These are phyloP conservation scores for Staurois parvus DNA, from an alignment of 2,797 vertebrate genomes.

Conservation along the genomic window DNA sequence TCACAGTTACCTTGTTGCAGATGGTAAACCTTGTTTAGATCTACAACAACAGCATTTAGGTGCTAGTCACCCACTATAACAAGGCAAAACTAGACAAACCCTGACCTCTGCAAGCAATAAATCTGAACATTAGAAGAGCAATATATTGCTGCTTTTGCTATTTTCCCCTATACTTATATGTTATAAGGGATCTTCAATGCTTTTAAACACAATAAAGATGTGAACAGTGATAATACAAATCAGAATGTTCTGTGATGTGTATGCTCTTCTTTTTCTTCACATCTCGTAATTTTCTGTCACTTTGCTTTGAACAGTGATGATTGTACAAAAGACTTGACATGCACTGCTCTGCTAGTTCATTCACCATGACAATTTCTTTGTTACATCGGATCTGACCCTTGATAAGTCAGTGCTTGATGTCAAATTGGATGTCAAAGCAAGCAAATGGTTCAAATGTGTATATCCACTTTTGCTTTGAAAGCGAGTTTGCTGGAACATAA, in stretches of 20 bases:
- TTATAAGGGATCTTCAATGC: too few species aligned
- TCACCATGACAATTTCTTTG: constrained; percentile 33
- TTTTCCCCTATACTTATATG: not conserved
- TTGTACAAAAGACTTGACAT: constrained; percentile 30
- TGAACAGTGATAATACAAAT: not conserved
- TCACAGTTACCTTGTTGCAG: not conserved
- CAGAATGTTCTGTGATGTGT: not conserved
- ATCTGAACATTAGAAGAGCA: too few species aligned
- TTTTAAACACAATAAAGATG: not conserved
- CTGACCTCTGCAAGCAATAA: too few species aligned
- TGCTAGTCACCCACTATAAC: not conserved
- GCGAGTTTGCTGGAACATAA: constrained; percentile 1
- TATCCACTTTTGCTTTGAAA: constrained; percentile 19
- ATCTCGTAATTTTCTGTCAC: constrained; percentile 4
- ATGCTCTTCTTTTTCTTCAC: constrained; percentile 4
- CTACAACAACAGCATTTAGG: not conserved
- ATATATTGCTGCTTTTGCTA: too few species aligned
- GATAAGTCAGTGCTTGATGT: constrained; percentile 29
- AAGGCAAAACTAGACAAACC: not conserved
- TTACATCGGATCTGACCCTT: constrained; percentile 29
- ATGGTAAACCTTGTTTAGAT: not conserved
- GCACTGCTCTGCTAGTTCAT: constrained; percentile 18
- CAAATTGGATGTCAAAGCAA: constrained; percentile 33
- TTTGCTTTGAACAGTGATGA: constrained; percentile 4
- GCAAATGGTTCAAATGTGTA: constrained; percentile 14